Percentiles rank a stretch among this genome's conserved stretches.
These are phyloP conservation scores for Tadarida brasiliensis DNA, from an alignment of 2,797 vertebrate genomes.

Conservation along the genomic window DNA sequence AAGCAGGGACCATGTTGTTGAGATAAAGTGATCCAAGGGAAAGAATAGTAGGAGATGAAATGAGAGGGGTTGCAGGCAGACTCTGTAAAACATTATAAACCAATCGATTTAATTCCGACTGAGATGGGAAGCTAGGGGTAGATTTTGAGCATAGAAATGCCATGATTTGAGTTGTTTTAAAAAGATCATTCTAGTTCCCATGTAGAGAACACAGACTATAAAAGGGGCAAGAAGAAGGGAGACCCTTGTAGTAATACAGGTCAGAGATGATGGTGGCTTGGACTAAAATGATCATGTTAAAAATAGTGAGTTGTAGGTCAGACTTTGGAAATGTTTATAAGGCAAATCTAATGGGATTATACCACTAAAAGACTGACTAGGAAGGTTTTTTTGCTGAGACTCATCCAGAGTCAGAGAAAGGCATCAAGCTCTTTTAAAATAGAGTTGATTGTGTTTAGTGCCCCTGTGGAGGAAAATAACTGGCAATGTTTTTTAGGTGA, in stretches of 20 bases:
- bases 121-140: neutral
- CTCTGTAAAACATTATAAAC: neutral
- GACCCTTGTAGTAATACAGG: neutral
- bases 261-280: neutral
- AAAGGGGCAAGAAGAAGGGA: neutral
- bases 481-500: neutral
- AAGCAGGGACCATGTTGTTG: neutral
- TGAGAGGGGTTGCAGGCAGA: neutral
- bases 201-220: neutral
- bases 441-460: neutral
- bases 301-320: neutral
- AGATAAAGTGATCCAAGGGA: conserved; percentile 2
- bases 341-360: neutral
- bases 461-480: neutral
- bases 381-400: neutral
- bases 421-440: neutral
- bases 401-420: neutral
- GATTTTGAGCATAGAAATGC: neutral
- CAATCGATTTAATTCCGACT: neutral
- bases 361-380: neutral
- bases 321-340: conserved; percentile 2
- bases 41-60: neutral
- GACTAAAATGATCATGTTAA: conserved; percentile 10
- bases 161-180: conserved; percentile 8
- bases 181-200: neutral